Conservation (phyloP, 2,888 invertebrate genomes). For the Drosophila nigricruria region DNA sequence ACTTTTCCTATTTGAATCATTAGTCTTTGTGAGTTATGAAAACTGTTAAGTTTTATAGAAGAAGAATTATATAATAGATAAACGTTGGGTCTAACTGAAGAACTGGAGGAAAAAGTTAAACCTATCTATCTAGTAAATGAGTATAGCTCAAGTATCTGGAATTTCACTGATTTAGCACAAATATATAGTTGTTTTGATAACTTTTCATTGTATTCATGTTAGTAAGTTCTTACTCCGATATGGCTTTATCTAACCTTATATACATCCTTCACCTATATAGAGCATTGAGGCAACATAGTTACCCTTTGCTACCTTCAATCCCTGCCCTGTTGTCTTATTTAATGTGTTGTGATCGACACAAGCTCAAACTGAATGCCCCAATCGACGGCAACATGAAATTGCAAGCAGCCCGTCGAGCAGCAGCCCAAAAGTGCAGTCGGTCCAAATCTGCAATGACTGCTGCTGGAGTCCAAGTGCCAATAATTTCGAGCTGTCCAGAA, state of each 20-base stretch:
- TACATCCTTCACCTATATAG: conserved; percentile 9
- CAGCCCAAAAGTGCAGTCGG: conserved; percentile 24
- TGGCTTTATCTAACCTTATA: background rate
- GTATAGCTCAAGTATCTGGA: background rate
- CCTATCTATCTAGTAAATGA: background rate
- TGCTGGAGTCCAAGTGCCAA: conserved; percentile 70
- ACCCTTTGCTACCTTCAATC: conserved; percentile 3
- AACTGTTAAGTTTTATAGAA: no score
- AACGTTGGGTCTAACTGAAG: background rate
- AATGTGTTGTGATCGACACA: conserved; percentile 53
- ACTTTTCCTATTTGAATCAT: background rate
- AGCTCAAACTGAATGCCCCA: conserved; percentile 44
- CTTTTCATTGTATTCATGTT: no score
- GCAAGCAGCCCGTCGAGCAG: conserved; percentile 25
- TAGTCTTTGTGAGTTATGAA: no score
- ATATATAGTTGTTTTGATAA: no score
- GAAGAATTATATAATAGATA: background rate
- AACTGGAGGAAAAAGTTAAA: no score
- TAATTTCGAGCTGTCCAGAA: conserved; percentile 67
- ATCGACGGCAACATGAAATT: conserved; percentile 52
- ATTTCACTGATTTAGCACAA: background rate
- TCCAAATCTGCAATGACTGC: conserved; percentile 36
- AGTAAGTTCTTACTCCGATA: background rate
- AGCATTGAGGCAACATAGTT: conserved; percentile 18
- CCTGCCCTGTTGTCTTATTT: conserved; percentile 58